phyloP scores from a whole-genome alignment of 2,113 vertebrate species.

The Aleadryas rufinucha region DNA sequence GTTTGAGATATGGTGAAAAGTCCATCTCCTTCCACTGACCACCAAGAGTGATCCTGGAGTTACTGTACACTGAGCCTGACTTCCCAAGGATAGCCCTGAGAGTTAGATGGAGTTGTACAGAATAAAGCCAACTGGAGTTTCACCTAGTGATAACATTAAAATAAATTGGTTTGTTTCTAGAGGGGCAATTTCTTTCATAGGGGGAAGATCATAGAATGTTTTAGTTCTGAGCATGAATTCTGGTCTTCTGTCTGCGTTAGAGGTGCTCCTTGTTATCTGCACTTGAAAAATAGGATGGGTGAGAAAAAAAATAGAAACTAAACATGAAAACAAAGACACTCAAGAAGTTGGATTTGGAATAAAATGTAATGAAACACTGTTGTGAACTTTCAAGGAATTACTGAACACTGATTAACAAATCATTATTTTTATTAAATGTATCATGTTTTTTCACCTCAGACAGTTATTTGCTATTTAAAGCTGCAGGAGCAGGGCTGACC shows the following conservation, averaged over 20 bases:
- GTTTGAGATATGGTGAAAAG: not conserved
- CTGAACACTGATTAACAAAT: not conserved
- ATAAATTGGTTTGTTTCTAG: not conserved
- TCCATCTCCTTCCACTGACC: not conserved
- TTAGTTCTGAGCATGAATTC: not conserved
- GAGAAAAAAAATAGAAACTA: not conserved
- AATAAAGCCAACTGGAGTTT: not conserved
- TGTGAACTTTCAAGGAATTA: not conserved
- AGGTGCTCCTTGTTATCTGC: not conserved
- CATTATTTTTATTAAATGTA: not conserved
- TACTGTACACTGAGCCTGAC: not conserved
- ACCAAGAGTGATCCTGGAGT: not conserved
- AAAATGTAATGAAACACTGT: not conserved
- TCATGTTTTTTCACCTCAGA: not conserved
- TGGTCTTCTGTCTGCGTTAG: not conserved
- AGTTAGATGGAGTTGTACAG: not conserved
- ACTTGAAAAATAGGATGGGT: not conserved
- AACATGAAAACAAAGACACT: not conserved
- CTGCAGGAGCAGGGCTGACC: not conserved
- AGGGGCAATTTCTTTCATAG: not conserved
- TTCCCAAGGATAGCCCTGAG: not conserved
- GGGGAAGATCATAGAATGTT: not conserved
- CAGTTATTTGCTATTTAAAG: not conserved
- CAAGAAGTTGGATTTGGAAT: not conserved
- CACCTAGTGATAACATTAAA: not conserved